phyloP scores from a whole-genome alignment of 2,888 invertebrate genomes.

The Chromoteleia sp. region DNA sequence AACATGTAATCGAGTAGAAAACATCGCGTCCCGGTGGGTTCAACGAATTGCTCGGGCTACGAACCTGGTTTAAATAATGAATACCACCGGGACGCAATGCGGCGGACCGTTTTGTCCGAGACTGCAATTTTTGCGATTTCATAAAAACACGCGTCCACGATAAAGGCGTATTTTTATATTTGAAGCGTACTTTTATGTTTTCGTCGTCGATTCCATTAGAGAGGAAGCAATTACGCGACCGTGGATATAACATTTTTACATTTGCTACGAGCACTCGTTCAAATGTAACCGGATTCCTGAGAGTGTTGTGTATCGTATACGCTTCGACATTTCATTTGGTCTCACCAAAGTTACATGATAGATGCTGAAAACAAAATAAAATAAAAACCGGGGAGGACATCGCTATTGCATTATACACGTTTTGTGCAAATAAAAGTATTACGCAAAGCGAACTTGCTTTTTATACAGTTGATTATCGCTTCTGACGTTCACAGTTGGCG shows the following conservation, averaged over 20 bases:
- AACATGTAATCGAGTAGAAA: no score
- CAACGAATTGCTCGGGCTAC: no score
- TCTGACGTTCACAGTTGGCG: slow-evolving; percentile 10
- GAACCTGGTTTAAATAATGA: slow-evolving; percentile 34
- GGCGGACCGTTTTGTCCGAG: slow-evolving; percentile 7
- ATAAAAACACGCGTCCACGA: slow-evolving; percentile 18
- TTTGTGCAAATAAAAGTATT: slow-evolving; percentile 28
- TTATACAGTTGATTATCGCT: slow-evolving; percentile 17
- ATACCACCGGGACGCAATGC: slow-evolving; percentile 10
- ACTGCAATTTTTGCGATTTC: slow-evolving; percentile 26
- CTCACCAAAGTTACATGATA: slow-evolving; percentile 28
- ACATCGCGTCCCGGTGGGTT: no score
- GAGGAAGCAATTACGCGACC: slow-evolving; percentile 28
- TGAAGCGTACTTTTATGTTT: slow-evolving; percentile 39
- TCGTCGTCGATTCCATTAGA: slow-evolving; percentile 33
- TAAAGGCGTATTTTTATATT: slow-evolving; percentile 30
- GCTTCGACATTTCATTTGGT: slow-evolving; percentile 41
- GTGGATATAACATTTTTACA: slow-evolving; percentile 45
- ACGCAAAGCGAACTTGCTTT: slow-evolving; percentile 12
- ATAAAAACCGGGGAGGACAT: background rate
- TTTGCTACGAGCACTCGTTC: slow-evolving; percentile 32
- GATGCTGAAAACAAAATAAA: slow-evolving; percentile 27
- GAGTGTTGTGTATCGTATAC: slow-evolving; percentile 28
- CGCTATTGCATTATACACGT: slow-evolving; percentile 39
- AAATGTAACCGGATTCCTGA: slow-evolving; percentile 45